Evolutionary conservation across 2,888 invertebrate species (phyloP).

Genomic region (Linyphia triangularis): DNA sequence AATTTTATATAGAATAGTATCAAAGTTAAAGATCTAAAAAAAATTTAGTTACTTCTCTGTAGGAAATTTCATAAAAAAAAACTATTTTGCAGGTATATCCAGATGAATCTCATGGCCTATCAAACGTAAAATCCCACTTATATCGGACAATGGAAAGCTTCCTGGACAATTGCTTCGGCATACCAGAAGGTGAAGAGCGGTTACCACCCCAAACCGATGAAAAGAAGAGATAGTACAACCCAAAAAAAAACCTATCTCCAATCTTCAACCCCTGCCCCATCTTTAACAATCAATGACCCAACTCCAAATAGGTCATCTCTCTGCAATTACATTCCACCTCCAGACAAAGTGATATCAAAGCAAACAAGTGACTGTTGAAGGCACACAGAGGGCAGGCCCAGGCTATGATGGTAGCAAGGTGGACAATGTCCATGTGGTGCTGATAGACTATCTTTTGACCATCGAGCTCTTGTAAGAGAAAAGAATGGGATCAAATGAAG

Average conservation of each 20-base stretch:
- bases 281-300: slow-evolving; percentile 52
- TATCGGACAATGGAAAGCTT: slow-evolving; percentile 96
- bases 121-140: slow-evolving; percentile 91
- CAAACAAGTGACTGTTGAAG: slow-evolving; percentile 24
- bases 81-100: slow-evolving; percentile 93
- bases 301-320: slow-evolving; percentile 21
- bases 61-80: too few species aligned
- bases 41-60: too few species aligned
- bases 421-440: slow-evolving; percentile 17
- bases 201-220: slow-evolving; percentile 66
- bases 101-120: slow-evolving; percentile 92
- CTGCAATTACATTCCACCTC: slow-evolving; percentile 19
- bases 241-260: not conserved
- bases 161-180: slow-evolving; percentile 89
- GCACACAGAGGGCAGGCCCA: not conserved
- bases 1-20: too few species aligned
- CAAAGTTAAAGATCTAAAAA: too few species aligned
- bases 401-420: not conserved
- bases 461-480: slow-evolving; percentile 11
- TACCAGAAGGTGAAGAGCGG: slow-evolving; percentile 64
- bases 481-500: slow-evolving; percentile 35
- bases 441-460: not conserved
- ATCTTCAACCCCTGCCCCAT: not conserved
- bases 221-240: slow-evolving; percentile 38
- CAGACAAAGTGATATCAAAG: slow-evolving; percentile 37